Evolutionary conservation across 2,888 invertebrate genomes (phyloP).

Genomic region (Drosophila glabriapex): DNA sequence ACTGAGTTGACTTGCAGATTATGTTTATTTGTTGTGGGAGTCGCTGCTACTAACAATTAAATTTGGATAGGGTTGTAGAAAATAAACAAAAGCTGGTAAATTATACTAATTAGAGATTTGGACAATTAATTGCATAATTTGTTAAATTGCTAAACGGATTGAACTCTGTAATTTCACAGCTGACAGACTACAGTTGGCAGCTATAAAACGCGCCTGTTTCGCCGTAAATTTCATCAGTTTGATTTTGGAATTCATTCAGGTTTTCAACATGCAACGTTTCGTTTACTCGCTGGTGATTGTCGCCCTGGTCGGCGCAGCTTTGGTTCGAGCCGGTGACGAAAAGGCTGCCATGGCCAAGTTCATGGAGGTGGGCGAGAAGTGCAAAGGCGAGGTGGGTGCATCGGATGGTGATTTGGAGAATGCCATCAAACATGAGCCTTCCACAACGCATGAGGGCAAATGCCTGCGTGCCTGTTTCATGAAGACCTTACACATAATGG

Average conservation of each 20-base stretch:
- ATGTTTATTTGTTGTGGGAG: background rate
- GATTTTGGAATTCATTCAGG: slow-evolving; percentile 17
- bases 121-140: slow-evolving; percentile 38
- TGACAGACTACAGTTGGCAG: slow-evolving; percentile 44
- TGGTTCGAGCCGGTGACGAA: slow-evolving; percentile 59
- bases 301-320: slow-evolving; percentile 37
- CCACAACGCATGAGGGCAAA: slow-evolving; percentile 68
- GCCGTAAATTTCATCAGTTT: slow-evolving; percentile 39
- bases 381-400: slow-evolving; percentile 78
- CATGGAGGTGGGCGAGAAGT: slow-evolving; percentile 60
- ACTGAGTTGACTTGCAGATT: background rate
- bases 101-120: slow-evolving; percentile 42
- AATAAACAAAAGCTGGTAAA: slow-evolving; percentile 9
- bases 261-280: slow-evolving; percentile 51
- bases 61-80: background rate
- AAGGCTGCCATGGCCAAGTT: slow-evolving; percentile 66
- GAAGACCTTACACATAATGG: slow-evolving; percentile 66
- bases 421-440: slow-evolving; percentile 56
- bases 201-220: slow-evolving; percentile 53
- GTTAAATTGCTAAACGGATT: slow-evolving; percentile 33
- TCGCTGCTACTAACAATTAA: slow-evolving; percentile 18
- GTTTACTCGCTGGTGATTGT: slow-evolving; percentile 29
- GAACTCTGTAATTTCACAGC: slow-evolving; percentile 77
- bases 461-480: slow-evolving; percentile 79
- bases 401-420: slow-evolving; percentile 67